Evolutionary conservation across 2,113 vertebrate genomes (phyloP), one percentile per base, ranked within the genome.

Genomic region (Monopterus albus): DNA sequence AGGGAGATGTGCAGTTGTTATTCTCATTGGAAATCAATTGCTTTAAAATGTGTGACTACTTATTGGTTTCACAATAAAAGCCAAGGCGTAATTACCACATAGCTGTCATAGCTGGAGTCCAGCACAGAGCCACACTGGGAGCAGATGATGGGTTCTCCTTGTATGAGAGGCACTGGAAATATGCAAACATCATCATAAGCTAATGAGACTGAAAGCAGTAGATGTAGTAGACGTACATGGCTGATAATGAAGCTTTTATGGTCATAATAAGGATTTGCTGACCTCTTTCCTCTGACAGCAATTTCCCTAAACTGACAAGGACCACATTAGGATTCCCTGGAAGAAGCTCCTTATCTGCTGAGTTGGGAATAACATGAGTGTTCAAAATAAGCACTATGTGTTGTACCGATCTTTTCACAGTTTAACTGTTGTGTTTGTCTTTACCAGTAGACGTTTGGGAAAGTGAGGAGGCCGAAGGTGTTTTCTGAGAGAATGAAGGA

Each of bases 271-370:
- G 77, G 40, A 23, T 69, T 52, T 55, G 62, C 87, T 68, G 62
- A 92, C 91, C 82, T 47, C 43, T 86, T 62, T 89, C 81, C 45
- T 91, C 89, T 33, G 82, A 76, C 25, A 92, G 60, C 39, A 93
- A 47, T 68, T 81, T 89, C 23, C 88, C 89, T 72, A 93, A 79
- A 78, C 84, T 89, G 68, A 92, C 70, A 15, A 92, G 91, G 47
- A 93, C 75, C 42, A 93, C 87, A 1, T 93, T 93, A 9, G 91
- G 92, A 71, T 93, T 92, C 29, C 92, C 92, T 4, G 66, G 76
- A 42, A 93, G 82, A 11, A 62, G 75, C 4, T 33, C 67, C 6
- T 69, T 83, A 55, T 90, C 79, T 28, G 36, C 35, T 40, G 65
- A 11, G 18, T 18, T 10, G 42, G 65, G 28, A 35, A 40, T 18